phyloP scores from a whole-genome alignment of 35 echinoderm and acorn worm species.

The Lytechinus pictus region DNA sequence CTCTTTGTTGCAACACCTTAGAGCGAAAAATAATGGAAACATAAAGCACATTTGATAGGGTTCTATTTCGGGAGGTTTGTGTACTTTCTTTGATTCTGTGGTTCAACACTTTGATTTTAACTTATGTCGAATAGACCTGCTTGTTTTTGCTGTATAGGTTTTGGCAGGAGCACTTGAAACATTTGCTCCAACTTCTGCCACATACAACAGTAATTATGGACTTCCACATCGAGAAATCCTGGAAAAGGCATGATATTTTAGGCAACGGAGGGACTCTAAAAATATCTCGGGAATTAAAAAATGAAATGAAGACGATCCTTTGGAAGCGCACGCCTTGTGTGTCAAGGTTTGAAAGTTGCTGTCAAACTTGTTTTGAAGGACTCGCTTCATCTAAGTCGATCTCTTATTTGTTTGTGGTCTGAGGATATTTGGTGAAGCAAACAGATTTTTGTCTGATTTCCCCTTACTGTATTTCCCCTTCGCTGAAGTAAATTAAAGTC shows the following conservation, averaged over 20 bases:
- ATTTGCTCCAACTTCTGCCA: not conserved
- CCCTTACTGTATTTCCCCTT: too few species aligned
- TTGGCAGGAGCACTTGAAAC: not conserved
- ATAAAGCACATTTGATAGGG: too few species aligned
- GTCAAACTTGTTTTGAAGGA: conserved; percentile 18
- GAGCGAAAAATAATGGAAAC: too few species aligned
- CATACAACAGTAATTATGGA: not conserved
- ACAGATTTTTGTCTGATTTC: not conserved
- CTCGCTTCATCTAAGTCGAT: not conserved
- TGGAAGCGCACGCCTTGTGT: not conserved
- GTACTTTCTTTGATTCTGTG: too few species aligned
- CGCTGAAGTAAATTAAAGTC: too few species aligned
- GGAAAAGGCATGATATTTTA: not conserved
- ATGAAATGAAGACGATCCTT: not conserved
- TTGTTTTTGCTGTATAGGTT: not conserved
- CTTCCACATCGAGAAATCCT: not conserved
- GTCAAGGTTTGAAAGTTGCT: not conserved
- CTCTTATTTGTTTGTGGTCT: not conserved
- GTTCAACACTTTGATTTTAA: too few species aligned
- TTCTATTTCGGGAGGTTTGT: too few species aligned
- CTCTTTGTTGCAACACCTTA: too few species aligned
- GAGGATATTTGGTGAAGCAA: not conserved
- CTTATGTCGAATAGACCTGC: too few species aligned
- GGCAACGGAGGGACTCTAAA: not conserved
- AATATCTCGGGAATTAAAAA: not conserved